Percentiles rank a stretch among this genome's conserved stretches.
Conservation (phyloP, 2,113 vertebrate species). For the Oceanites oceanicus region DNA sequence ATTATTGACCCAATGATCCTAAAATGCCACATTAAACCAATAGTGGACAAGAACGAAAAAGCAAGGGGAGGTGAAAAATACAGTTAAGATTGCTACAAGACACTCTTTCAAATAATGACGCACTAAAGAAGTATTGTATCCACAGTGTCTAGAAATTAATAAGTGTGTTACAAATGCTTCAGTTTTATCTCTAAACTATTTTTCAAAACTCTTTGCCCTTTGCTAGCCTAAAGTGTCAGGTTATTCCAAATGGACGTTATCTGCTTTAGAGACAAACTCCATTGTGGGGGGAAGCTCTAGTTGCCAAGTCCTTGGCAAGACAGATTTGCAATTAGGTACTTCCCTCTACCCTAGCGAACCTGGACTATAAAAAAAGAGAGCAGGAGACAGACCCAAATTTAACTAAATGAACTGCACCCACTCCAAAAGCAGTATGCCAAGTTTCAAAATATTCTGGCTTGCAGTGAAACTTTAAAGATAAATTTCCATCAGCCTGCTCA, state of each 20-base stretch:
- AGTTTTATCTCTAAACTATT: slow-evolving; percentile 6
- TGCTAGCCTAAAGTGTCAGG: not conserved
- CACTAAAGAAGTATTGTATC: not conserved
- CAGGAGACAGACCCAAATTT: not conserved
- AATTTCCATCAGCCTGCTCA: not conserved
- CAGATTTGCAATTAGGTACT: slow-evolving; percentile 6
- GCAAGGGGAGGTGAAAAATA: not conserved
- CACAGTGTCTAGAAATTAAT: slow-evolving; percentile 1
- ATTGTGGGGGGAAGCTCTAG: not conserved
- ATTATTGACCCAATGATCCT: not conserved
- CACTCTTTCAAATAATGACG: not conserved
- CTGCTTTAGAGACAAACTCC: not conserved
- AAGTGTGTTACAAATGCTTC: not conserved
- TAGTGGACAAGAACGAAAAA: not conserved
- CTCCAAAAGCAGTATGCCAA: slow-evolving; percentile 31
- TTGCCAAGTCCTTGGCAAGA: slow-evolving; percentile 34
- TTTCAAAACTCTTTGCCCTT: slow-evolving; percentile 30
- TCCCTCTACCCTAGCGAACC: slow-evolving; percentile 10
- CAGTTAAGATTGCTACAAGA: not conserved
- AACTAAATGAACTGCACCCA: slow-evolving; percentile 1
- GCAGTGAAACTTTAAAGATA: slow-evolving; percentile 1
- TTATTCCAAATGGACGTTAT: not conserved
- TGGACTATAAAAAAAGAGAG: not conserved
- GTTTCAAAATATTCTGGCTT: slow-evolving; percentile 5
- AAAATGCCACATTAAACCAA: not conserved